Conservation (phyloP, 2,113 vertebrate genomes). For the Pandion haliaetus region DNA sequence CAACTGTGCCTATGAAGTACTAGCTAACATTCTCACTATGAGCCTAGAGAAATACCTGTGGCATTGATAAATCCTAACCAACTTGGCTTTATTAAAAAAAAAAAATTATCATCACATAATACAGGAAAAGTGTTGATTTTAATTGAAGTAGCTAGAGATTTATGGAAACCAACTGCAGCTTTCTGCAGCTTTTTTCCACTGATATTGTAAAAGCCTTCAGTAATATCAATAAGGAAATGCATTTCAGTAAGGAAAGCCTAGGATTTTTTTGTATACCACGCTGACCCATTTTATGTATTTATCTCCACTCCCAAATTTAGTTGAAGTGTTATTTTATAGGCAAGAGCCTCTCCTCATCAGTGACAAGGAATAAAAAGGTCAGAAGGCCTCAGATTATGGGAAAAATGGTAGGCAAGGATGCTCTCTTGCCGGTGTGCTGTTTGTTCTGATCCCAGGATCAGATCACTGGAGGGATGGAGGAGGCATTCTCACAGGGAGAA, state of each 20-base stretch:
- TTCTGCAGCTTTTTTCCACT: slow-evolving; percentile 24
- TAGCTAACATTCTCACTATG: slow-evolving; percentile 44
- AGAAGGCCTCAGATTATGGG: slow-evolving; percentile 6
- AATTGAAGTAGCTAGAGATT: slow-evolving; percentile 40
- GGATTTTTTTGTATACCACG: neutral
- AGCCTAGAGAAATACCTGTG: slow-evolving; percentile 32
- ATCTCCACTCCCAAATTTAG: slow-evolving; percentile 9
- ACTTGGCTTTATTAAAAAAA: neutral
- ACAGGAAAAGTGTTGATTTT: slow-evolving; percentile 40
- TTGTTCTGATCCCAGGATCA: slow-evolving; percentile 31
- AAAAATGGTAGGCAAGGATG: neutral
- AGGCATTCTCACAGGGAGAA: slow-evolving; percentile 18
- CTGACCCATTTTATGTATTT: slow-evolving; percentile 14
- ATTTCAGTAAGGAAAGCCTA: neutral
- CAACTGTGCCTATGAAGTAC: slow-evolving; percentile 44
- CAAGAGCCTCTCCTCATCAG: neutral
- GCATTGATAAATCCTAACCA: slow-evolving; percentile 43
- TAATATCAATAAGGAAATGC: neutral
- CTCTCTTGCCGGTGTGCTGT: neutral
- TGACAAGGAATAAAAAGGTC: slow-evolving; percentile 20
- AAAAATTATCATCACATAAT: slow-evolving; percentile 5
- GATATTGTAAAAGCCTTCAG: slow-evolving; percentile 14
- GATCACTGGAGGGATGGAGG: neutral
- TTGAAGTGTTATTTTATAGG: neutral
- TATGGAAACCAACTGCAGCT: slow-evolving; percentile 14